Base-by-base conservation (phyloP, 2,888 invertebrate species). In the Disparrhopalites patrizii region DNA sequence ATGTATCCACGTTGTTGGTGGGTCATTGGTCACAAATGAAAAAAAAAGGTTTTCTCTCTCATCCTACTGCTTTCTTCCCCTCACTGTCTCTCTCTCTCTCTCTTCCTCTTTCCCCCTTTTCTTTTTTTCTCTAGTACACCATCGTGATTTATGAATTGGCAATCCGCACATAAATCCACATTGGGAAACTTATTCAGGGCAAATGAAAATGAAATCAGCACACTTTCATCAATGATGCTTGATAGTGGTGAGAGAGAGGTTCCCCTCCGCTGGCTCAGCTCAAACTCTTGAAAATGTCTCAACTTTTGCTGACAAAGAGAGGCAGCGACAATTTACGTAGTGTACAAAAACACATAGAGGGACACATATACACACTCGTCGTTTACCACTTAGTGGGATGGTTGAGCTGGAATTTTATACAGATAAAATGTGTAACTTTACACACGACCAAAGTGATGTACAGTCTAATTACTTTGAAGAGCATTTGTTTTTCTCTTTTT, bases 191-290 rank as follows among this genome's bases (percentile, higher is more conserved):
- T 57, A 43, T 57, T 57, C 57, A 1, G 52, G 57, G 40, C 40
- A 61, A 61, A 61, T 61, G 60, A 61, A 61, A 61, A 61, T 61
- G 60, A 50, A 43, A 50, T 50, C 33, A 61, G 50, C 56, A 56
- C 56, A 36, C 56, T 56, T 18, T 55, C 38, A 38, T 18, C 25
- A 52, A 52, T 52, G n/a, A 27, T 52, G 52, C 15, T 52, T 27
- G 30, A 30, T n/a, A 52, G 27, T 27, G 52, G n/a, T 30, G 30
- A 25, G 25, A n/a, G n/a, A n/a, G 28, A n/a, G 28, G n/a, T 30
- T 7, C 2, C 28, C 7, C 28, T 52, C 52, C 28, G 25, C 28
- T 28, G 43, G 43, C 43, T 43, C 43, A 43, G 43, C 43, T 43
- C 43, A 43, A 43, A 43, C 28, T 52, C 52, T 28, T 25, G n/a